Conservation (phyloP, 2,113 vertebrate species). For the Halichoeres trimaculatus region DNA sequence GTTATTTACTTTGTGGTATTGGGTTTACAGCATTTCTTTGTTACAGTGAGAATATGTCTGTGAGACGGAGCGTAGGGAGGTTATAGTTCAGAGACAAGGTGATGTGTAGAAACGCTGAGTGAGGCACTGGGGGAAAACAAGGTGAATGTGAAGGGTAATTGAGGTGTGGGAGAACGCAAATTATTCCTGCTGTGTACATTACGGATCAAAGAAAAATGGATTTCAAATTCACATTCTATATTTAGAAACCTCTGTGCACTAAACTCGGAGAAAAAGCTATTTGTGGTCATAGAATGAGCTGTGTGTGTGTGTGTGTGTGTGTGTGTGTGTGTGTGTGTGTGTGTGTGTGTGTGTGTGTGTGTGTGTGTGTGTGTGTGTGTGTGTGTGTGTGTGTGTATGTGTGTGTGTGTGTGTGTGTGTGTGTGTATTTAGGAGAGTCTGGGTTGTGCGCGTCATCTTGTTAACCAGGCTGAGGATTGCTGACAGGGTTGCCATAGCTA, state of each 20-base stretch:
- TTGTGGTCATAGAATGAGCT: not conserved
- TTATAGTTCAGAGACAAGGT: not conserved
- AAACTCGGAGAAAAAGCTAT: not conserved
- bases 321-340: not conserved
- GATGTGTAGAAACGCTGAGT: not conserved
- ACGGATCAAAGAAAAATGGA: not conserved
- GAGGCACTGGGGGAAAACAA: not conserved
- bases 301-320: not conserved
- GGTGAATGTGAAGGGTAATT: not conserved
- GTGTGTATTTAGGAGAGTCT: not conserved
- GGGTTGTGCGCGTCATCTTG: not conserved
- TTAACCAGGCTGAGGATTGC: conserved; percentile 2
- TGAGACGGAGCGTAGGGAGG: not conserved
- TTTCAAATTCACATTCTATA: not conserved
- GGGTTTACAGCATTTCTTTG: not conserved
- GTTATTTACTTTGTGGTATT: not conserved
- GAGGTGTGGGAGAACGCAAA: not conserved
- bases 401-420: not conserved
- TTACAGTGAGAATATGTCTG: not conserved
- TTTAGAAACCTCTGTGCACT: not conserved
- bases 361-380: not conserved
- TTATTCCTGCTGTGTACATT: not conserved
- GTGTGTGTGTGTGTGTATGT: not conserved
- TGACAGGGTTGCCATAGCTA: conserved; percentile 48
- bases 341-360: not conserved